Percentiles rank a stretch among this genome's conserved stretches.
Evolutionary conservation across 2,113 vertebrate genomes (phyloP).

Genomic region (Lasiurus borealis): DNA sequence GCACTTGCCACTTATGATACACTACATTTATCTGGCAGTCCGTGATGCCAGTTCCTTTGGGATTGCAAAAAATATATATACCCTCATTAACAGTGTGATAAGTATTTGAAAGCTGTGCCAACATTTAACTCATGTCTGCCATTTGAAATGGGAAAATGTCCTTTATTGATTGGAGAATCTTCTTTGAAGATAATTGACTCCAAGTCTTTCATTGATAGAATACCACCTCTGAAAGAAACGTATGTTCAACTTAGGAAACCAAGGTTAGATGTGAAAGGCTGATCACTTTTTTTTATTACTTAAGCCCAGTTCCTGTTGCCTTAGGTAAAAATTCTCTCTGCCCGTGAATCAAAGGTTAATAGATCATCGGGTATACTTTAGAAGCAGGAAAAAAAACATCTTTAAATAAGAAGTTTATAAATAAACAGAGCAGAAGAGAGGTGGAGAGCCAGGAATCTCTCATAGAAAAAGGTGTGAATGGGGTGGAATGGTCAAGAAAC

Average conservation of each 20-base stretch:
- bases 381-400: not conserved
- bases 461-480: not conserved
- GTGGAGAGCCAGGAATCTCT: not conserved
- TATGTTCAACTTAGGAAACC: conserved; percentile 62
- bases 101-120: conserved; percentile 67
- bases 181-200: conserved; percentile 66
- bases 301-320: conserved; percentile 45
- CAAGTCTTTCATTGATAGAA: conserved; percentile 65
- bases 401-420: not conserved
- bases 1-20: conserved; percentile 58
- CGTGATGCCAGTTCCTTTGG: conserved; percentile 1
- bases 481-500: not conserved
- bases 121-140: conserved; percentile 65
- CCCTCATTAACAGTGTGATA: conserved; percentile 64
- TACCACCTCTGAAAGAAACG: conserved; percentile 66
- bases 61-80: conserved; percentile 37
- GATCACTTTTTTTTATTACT: conserved; percentile 67
- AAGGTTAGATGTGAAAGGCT: conserved; percentile 41
- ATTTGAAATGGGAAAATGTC: conserved; percentile 72
- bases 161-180: conserved; percentile 66
- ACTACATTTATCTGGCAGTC: conserved; percentile 48
- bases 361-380: conserved; percentile 51
- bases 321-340: conserved; percentile 33
- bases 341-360: conserved; percentile 55
- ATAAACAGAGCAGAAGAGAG: not conserved